Base-by-base conservation (phyloP, 2,888 invertebrate species). In the Thymelicus acteon region DNA sequence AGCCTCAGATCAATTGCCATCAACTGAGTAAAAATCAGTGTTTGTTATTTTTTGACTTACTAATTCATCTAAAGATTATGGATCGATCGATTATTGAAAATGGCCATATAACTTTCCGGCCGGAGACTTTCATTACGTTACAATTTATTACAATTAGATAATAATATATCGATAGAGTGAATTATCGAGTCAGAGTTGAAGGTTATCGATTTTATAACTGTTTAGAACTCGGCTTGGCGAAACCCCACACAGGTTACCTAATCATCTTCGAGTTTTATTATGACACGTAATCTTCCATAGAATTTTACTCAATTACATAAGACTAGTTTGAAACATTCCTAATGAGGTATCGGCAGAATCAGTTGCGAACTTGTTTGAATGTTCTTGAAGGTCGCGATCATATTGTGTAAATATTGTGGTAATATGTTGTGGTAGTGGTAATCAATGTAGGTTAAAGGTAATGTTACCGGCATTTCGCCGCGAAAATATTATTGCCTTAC, bases 301-400 rank as follows among this genome's bases (percentile, higher is more conserved):
- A 57, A 13, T 57, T 31, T 31, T 37, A 31, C 37, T 31, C 31
- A 57, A 37, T 57, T 57, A 57, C 57, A 57, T 57, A 37, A 57
- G 57, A 57, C 31, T 57, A 13, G 13, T 57, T 37, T 19, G 57
- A 57, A 57, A 57, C 31, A 31, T 57, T 57, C 19, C 54, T 57
- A 57, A 57, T 31, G 57, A 57, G 57, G 31, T 31, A 31, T 31
- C 31, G 37, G 13, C 37, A 57, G 13, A 13, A 13, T 57, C 12
- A 13, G 4, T 57, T 57, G 57, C 57, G 57, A 57, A 37, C 31
- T 37, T 37, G 57, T 57, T 37, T 37, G 57, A 57, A 7, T 57
- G 13, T 13, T 54, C 31, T 31, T 57, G 57, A 57, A 57, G 57
- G 57, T 57, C 57, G 57, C 57, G 57, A 31, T 13, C 31, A 24